Evolutionary conservation across 2,888 invertebrate genomes (phyloP).

Genomic region (Cremastinae sp.): DNA sequence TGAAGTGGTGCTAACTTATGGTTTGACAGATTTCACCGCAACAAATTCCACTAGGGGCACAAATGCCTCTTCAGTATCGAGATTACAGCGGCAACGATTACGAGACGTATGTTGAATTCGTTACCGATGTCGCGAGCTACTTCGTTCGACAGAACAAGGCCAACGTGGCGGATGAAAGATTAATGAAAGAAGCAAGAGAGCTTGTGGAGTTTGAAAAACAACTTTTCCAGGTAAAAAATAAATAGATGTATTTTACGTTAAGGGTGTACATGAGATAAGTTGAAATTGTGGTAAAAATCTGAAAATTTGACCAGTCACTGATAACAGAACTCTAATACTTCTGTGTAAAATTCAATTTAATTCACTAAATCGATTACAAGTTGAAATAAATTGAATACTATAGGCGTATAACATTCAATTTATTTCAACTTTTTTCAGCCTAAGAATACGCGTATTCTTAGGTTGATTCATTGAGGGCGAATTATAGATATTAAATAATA

Average conservation of each 20-base stretch:
- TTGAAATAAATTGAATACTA: too few species aligned
- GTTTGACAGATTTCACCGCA: conserved; percentile 27
- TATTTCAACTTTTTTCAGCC: too few species aligned
- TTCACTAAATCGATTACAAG: too few species aligned
- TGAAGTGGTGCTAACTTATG: not conserved
- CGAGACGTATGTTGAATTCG: conserved; percentile 51
- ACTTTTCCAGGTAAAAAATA: conserved; percentile 43
- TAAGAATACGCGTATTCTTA: too few species aligned
- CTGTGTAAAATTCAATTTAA: too few species aligned
- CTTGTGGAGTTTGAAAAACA: conserved; percentile 64
- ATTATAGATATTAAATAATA: too few species aligned
- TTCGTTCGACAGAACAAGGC: conserved; percentile 61
- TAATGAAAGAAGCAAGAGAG: conserved; percentile 62
- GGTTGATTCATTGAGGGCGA: too few species aligned
- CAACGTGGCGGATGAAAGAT: conserved; percentile 54
- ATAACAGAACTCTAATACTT: too few species aligned
- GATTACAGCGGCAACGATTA: conserved; percentile 57
- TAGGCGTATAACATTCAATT: too few species aligned
- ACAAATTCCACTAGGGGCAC: conserved; percentile 33
- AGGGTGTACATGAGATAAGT: too few species aligned
- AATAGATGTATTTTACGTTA: not conserved
- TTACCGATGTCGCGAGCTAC: conserved; percentile 54
- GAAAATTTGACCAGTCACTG: too few species aligned
- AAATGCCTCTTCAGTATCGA: conserved; percentile 32
- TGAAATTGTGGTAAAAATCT: too few species aligned